phyloP scores from a whole-genome alignment of 2,113 vertebrate species.

The Callospermophilus lateralis region DNA sequence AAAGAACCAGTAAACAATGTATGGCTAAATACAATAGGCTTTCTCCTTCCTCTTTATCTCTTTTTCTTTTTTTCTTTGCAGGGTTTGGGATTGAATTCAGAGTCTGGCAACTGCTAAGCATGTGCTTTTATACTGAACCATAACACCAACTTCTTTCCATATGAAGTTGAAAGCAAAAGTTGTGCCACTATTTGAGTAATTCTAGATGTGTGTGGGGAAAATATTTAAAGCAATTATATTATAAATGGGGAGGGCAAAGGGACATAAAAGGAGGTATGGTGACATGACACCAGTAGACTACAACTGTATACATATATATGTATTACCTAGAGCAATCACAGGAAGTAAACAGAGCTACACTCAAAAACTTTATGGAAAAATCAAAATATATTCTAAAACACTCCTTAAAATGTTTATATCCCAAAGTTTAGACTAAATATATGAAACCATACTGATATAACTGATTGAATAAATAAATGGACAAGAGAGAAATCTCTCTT shows the following conservation, averaged over 20 bases:
- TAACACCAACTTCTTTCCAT: too few species aligned
- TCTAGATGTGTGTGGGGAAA: background rate
- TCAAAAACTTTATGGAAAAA: background rate
- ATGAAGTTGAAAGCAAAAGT: background rate
- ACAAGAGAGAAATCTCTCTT: background rate
- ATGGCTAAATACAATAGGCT: too few species aligned
- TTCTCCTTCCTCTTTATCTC: too few species aligned
- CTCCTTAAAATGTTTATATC: background rate
- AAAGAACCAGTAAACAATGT: too few species aligned
- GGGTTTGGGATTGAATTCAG: too few species aligned
- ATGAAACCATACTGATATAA: background rate
- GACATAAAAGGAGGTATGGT: background rate
- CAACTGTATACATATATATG: background rate
- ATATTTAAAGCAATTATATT: background rate
- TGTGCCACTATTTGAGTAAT: background rate
- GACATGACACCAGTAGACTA: background rate
- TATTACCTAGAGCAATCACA: background rate
- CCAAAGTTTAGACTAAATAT: background rate
- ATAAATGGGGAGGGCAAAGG: background rate
- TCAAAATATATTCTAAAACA: background rate
- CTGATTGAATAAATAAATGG: background rate
- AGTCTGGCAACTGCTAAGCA: too few species aligned
- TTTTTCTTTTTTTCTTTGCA: too few species aligned
- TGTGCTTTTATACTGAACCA: too few species aligned
- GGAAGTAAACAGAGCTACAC: background rate